Base-by-base conservation (phyloP, 2,797 vertebrate species). In the Myripristis murdjan region DNA sequence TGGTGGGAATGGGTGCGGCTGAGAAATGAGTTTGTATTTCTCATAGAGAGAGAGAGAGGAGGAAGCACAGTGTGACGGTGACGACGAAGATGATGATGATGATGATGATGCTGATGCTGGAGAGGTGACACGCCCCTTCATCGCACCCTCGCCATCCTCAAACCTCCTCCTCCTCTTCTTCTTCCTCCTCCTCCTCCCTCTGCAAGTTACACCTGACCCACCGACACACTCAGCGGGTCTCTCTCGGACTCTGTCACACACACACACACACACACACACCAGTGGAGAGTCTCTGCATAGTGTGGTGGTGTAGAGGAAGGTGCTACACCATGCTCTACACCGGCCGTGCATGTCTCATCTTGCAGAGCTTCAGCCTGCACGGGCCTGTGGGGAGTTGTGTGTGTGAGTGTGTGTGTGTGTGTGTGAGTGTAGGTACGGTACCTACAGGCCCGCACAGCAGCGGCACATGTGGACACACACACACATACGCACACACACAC, bases 71-170 rank as follows among this genome's bases (percentile, higher is more conserved):
- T 52, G 28, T 41, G 58, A 64, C 62, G 28, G 31, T 52, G 63
- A 53, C n/a, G n/a, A n/a, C n/a, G n/a, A 76, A 22, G 72, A 24
- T 64, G 70, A 18, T 73, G 77, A 18, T 70, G 66, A 76, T 22
- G 72, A 24, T 64, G 70, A 18, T 73, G 77, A 18, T 70, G 66
- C 53, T 20, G 82, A 49, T 46, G 61, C 52, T 54, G 54, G 74
- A 55, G 39, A 33, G 66, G 28, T 58, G 81, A 83, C 82, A 88
- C 82, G 78, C 84, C 78, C 67, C 84, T 87, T 72, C 73, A 57
- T 71, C 43, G 41, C 58, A 68, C 49, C 24, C 9, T 31, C 56
- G 51, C 65, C 52, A 14, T 68, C 69, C 24, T 20, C 58, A n/a
- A n/a, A n/a, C n/a, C n/a, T n/a, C n/a, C n/a, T n/a, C n/a, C 43